Conservation (phyloP, 2,113 vertebrate species). For the Atractosteus spatula region DNA sequence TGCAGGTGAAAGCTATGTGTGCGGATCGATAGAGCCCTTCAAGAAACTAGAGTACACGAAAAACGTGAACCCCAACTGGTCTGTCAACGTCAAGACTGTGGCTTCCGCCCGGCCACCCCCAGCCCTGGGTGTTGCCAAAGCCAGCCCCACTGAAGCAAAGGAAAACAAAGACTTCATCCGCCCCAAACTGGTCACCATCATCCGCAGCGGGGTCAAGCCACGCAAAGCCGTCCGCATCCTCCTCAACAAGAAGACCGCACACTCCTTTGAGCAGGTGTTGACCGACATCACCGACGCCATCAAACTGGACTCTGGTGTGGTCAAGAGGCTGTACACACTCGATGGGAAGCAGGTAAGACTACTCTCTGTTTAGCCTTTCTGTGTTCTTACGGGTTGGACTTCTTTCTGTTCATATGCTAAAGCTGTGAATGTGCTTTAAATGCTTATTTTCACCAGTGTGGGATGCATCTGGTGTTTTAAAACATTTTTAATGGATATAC, state of each 20-base stretch:
- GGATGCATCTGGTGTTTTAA: no score
- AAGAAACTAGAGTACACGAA: slow-evolving; percentile 95
- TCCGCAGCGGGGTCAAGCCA: slow-evolving; percentile 94
- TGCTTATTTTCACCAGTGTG: no score
- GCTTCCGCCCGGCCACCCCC: slow-evolving; percentile 67
- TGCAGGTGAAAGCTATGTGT: slow-evolving; percentile 93
- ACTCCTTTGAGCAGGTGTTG: slow-evolving; percentile 96
- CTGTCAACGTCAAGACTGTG: slow-evolving; percentile 80
- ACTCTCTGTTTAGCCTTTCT: slow-evolving; percentile 17
- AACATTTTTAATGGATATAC: no score
- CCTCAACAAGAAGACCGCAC: slow-evolving; percentile 97
- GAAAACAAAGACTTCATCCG: slow-evolving; percentile 92
- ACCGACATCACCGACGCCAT: slow-evolving; percentile 94
- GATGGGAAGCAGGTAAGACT: slow-evolving; percentile 90
- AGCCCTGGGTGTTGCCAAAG: slow-evolving; percentile 78
- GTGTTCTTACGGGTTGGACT: not conserved
- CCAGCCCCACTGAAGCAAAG: slow-evolving; percentile 69
- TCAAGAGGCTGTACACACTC: slow-evolving; percentile 90
- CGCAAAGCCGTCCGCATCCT: slow-evolving; percentile 90
- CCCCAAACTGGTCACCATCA: slow-evolving; percentile 95
- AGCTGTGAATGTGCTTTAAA: no score
- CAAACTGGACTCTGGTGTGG: slow-evolving; percentile 91
- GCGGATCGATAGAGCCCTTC: slow-evolving; percentile 92
- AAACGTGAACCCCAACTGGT: slow-evolving; percentile 98
- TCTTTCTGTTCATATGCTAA: no score